A percentile compares a stretch with the other conserved stretches of the same genome.
phyloP scores from a whole-genome alignment of 2,797 vertebrate genomes.

The Catharus ustulatus region DNA sequence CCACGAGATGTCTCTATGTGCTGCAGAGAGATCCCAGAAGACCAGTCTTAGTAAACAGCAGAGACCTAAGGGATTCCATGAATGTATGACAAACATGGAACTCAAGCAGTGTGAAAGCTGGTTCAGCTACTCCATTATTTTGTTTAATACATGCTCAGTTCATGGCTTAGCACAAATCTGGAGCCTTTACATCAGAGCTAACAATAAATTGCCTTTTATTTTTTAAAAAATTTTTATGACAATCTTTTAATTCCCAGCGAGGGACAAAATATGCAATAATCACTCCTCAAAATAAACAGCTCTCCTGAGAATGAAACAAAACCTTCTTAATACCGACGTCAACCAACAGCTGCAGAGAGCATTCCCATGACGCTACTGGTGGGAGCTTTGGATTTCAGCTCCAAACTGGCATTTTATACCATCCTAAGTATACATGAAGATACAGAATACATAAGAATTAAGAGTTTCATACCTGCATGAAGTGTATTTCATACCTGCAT shows the following conservation, averaged over 20 bases:
- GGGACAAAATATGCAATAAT: background rate
- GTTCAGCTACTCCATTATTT: background rate
- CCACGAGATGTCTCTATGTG: slow-evolving; percentile 55
- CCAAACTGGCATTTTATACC: background rate
- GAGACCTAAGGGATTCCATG: background rate
- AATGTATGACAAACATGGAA: background rate
- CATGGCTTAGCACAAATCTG: background rate
- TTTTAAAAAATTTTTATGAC: background rate
- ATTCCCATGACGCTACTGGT: background rate
- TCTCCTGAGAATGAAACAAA: slow-evolving; percentile 13
- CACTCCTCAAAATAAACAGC: slow-evolving; percentile 24
- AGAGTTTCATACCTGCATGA: background rate
- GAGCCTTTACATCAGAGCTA: background rate
- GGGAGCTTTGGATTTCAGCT: background rate
- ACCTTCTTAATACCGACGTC: background rate
- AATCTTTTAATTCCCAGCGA: background rate
- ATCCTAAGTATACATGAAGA: background rate
- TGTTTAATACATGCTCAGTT: background rate
- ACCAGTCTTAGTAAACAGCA: background rate
- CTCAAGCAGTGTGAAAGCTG: background rate
- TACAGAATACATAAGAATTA: background rate
- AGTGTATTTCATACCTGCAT: background rate
- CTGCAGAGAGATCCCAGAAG: slow-evolving; percentile 3
- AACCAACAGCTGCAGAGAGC: background rate
- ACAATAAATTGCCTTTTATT: background rate